phyloP scores from a whole-genome alignment of 2,797 vertebrate genomes.

The Melanotaenia parkinsoni region DNA sequence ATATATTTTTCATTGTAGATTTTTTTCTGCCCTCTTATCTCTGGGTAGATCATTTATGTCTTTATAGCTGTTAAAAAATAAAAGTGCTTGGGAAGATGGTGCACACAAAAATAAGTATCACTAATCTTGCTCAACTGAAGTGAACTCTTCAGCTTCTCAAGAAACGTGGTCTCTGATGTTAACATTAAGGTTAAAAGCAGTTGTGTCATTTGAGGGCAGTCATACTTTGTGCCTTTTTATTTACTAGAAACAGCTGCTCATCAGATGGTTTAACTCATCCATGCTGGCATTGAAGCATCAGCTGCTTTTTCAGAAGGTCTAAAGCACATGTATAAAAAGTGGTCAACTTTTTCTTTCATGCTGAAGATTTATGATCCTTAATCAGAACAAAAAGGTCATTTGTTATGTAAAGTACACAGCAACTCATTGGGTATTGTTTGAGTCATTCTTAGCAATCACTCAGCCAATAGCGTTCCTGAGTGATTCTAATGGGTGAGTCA shows the following conservation, averaged over 20 bases:
- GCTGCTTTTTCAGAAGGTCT: conserved; percentile 10
- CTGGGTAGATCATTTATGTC: no score
- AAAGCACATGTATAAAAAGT: background rate
- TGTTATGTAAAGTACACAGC: conserved; percentile 46
- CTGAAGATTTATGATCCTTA: conserved; percentile 6
- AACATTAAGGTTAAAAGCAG: background rate
- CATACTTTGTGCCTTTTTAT: background rate
- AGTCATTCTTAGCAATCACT: conserved; percentile 45
- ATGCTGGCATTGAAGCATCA: background rate
- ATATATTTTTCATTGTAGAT: no score
- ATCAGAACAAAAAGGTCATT: conserved; percentile 38
- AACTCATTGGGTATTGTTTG: conserved; percentile 49
- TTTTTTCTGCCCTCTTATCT: background rate
- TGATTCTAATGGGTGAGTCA: conserved; percentile 52
- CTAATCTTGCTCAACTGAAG: no score
- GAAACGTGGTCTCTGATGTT: background rate
- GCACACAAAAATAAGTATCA: background rate
- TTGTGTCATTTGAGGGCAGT: background rate
- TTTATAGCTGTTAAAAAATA: no score
- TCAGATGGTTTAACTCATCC: background rate
- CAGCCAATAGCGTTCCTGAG: conserved; percentile 34
- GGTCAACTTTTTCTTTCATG: background rate
- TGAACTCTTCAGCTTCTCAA: no score
- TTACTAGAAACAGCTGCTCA: background rate
- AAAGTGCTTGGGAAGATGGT: background rate